Evolutionary conservation across 1,140 invertebrate species (phyloP), one percentile per base, ranked within the genome.

Genomic region (Macrobrachium rosenbergii): DNA sequence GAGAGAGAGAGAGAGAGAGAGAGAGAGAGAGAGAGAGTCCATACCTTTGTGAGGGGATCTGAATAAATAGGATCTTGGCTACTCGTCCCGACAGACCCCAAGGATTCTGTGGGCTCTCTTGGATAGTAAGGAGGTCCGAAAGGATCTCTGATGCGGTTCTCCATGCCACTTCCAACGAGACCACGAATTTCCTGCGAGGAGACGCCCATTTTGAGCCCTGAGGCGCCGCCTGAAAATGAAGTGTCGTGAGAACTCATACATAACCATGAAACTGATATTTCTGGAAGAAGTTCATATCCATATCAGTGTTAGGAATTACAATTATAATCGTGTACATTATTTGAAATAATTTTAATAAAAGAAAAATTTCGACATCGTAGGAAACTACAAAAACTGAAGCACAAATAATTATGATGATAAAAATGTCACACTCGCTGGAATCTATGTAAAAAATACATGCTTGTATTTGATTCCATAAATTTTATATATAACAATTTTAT

Each of bases 11-110:
- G 23, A 80, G 80, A 37, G 37, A 17, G 19, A 43, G 37, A 19
- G 23, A 19, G 37, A 37, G 62, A 67, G 28, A 67, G 17, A 23
- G 21, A 43, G 12, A 28, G 23, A 63, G 43, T 19, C 28, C 21
- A 14, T 78, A 89, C 86, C 82, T 89, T 89, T 17, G 82, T 84
- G 16, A 86, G 78, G 10, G 89, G 89, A 69, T 88, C 82, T 0
- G 89, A 89, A 82, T 89, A 89, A 69, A 89, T 87, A 12, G 85
- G 89, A 82, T 89, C 89, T 23, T 88, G 81, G 21, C 76, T 86
- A 76, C 76, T 87, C 7, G 82, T 82, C 1, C 75, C 37, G n/a
- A 73, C 78, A 23, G 89, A 88, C 1, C 77, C 79, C 63, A 88
- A 52, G 78, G 86, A 89, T 79, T 85, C 87, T 23, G 82, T 83